Percentiles rank a stretch among this genome's conserved stretches.
These are phyloP conservation scores for Melangyna quadrimaculata DNA, from an alignment of 2,888 invertebrate species.

Conservation along the genomic window DNA sequence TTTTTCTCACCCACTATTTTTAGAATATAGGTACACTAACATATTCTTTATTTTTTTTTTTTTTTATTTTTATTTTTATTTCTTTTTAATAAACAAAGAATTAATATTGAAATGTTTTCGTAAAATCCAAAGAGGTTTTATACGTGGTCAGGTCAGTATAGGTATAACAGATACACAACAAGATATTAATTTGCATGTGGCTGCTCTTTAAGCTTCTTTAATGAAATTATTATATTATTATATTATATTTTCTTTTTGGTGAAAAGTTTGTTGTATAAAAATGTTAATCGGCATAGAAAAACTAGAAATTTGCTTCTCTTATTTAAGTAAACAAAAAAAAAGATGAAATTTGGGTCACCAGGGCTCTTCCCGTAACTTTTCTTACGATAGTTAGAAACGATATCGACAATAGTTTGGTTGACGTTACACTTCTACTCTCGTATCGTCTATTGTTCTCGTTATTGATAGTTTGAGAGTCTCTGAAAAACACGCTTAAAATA, in stretches of 20 bases:
- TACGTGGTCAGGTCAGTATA: neutral
- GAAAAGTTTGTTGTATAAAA: neutral
- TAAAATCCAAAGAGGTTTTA: conserved; percentile 28
- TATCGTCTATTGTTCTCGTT: too few species aligned
- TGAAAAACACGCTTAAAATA: too few species aligned
- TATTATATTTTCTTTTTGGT: neutral
- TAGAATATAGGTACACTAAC: conserved; percentile 28
- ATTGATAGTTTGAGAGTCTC: too few species aligned
- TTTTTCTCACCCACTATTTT: conserved; percentile 45
- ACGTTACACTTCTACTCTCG: too few species aligned
- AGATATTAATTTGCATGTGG: neutral
- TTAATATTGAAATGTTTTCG: conserved; percentile 37
- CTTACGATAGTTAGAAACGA: too few species aligned
- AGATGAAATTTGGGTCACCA: too few species aligned
- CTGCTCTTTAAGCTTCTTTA: neutral
- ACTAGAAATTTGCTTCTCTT: too few species aligned
- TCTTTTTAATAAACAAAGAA: conserved; percentile 31
- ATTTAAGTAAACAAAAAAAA: too few species aligned
- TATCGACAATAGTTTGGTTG: too few species aligned
- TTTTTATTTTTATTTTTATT: neutral
- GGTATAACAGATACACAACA: neutral
- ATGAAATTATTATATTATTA: neutral
- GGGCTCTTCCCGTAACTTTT: too few species aligned
- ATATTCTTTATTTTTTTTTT: conserved; percentile 1
- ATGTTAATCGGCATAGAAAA: neutral